Conservation (phyloP, 2,888 invertebrate species). For the Pristionchus fissidentatus region DNA sequence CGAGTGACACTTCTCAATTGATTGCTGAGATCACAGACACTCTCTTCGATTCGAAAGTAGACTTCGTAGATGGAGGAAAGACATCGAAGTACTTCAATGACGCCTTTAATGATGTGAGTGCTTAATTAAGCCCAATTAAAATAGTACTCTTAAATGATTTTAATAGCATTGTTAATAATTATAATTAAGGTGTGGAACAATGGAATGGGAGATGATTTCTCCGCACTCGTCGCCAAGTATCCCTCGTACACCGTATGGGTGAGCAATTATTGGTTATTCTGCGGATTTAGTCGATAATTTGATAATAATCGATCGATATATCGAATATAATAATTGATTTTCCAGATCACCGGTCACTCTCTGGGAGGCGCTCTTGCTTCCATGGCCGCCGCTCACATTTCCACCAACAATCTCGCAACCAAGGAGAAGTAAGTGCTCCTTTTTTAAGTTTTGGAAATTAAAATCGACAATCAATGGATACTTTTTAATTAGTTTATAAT, state of each 20-base stretch:
- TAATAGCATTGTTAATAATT: neutral
- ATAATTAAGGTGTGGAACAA: slow-evolving; percentile 54
- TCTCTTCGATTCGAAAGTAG: slow-evolving; percentile 33
- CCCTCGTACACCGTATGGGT: slow-evolving; percentile 66
- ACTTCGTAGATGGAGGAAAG: slow-evolving; percentile 57
- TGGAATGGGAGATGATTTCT: slow-evolving; percentile 66
- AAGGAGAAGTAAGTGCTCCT: neutral
- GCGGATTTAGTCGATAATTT: neutral
- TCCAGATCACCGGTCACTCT: slow-evolving; percentile 62
- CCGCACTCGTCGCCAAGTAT: slow-evolving; percentile 57
- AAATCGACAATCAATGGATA: neutral
- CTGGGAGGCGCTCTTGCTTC: slow-evolving; percentile 66
- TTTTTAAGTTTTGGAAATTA: neutral
- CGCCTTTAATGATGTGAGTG: slow-evolving; percentile 60
- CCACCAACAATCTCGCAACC: slow-evolving; percentile 48
- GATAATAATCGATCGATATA: neutral
- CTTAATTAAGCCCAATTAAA: neutral
- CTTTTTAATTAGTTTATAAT: neutral
- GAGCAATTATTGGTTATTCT: slow-evolving; percentile 13
- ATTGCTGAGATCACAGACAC: slow-evolving; percentile 28
- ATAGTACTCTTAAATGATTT: neutral
- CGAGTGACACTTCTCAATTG: slow-evolving; percentile 10
- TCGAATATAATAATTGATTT: neutral
- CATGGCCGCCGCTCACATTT: slow-evolving; percentile 61
- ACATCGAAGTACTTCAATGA: slow-evolving; percentile 68